Percentiles rank a stretch among this genome's conserved stretches.
phyloP scores from a whole-genome alignment of 2,888 invertebrate genomes.

The Dyspetes luteomarginatus region DNA sequence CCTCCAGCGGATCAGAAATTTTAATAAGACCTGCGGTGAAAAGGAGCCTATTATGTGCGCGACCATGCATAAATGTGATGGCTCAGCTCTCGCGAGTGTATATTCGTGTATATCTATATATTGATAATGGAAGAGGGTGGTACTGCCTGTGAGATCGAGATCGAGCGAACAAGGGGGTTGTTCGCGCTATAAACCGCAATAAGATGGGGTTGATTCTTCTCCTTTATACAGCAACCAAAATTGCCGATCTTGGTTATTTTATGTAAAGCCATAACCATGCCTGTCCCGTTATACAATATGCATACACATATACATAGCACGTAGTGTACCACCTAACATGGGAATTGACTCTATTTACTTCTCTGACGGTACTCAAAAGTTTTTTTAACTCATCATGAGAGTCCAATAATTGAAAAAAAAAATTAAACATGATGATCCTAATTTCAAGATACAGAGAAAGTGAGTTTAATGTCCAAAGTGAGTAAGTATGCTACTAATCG shows the following conservation, averaged over 20 bases:
- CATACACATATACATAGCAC: not conserved
- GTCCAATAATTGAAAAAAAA: no score
- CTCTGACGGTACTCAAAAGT: no score
- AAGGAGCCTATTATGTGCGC: constrained; percentile 72
- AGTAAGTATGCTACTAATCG: no score
- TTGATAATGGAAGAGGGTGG: constrained; percentile 68
- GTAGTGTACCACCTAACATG: constrained; percentile 8
- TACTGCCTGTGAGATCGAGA: constrained; percentile 32
- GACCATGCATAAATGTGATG: constrained; percentile 72
- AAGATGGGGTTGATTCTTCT: constrained; percentile 44
- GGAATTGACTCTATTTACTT: constrained; percentile 56
- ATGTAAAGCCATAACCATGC: constrained; percentile 61
- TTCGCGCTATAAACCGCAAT: constrained; percentile 37
- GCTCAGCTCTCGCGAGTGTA: constrained; percentile 67
- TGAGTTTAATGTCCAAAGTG: no score
- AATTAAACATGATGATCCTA: no score
- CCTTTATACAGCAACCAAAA: constrained; percentile 61
- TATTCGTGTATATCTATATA: constrained; percentile 35
- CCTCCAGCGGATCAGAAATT: constrained; percentile 84
- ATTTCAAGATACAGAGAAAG: no score
- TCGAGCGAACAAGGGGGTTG: constrained; percentile 41
- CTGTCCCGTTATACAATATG: constrained; percentile 10
- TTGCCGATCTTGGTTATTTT: constrained; percentile 71
- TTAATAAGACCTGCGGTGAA: constrained; percentile 83
- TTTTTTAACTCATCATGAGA: no score